Evolutionary conservation across 2,888 invertebrate species (phyloP).

Genomic region (Cheilosia impressa): DNA sequence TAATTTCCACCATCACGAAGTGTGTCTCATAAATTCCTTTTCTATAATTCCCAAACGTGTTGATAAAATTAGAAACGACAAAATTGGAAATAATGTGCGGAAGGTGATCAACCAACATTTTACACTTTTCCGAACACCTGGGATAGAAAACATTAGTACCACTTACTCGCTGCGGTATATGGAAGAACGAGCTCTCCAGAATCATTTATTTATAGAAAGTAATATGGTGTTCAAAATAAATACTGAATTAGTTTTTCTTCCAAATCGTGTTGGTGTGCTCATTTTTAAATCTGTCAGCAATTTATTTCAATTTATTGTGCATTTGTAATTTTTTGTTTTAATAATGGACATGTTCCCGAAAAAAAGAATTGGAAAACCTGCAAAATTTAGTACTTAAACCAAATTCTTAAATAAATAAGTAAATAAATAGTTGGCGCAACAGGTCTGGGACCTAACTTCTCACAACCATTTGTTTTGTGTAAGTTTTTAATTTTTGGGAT

Average conservation of each 20-base stretch:
- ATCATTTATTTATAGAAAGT: constrained; percentile 35
- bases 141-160: background rate
- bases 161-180: background rate
- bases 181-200: constrained; percentile 2
- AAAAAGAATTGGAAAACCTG: too few relatives aligned
- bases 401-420: too few relatives aligned
- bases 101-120: constrained; percentile 14
- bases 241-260: background rate
- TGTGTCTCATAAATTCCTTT: constrained; percentile 36
- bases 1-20: constrained; percentile 22
- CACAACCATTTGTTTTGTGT: too few relatives aligned
- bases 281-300: constrained; percentile 26
- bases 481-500: too few relatives aligned
- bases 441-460: too few relatives aligned
- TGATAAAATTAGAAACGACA: constrained; percentile 17
- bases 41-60: constrained; percentile 27
- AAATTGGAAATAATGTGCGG: constrained; percentile 4
- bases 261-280: constrained; percentile 27
- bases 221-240: constrained; percentile 9
- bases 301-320: background rate
- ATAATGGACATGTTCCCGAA: too few relatives aligned
- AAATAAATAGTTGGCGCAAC: too few relatives aligned
- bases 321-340: background rate
- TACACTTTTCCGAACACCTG: constrained; percentile 36
- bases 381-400: too few relatives aligned